Base-by-base conservation (phyloP, 2,113 vertebrate genomes). In the Uria lomvia region DNA sequence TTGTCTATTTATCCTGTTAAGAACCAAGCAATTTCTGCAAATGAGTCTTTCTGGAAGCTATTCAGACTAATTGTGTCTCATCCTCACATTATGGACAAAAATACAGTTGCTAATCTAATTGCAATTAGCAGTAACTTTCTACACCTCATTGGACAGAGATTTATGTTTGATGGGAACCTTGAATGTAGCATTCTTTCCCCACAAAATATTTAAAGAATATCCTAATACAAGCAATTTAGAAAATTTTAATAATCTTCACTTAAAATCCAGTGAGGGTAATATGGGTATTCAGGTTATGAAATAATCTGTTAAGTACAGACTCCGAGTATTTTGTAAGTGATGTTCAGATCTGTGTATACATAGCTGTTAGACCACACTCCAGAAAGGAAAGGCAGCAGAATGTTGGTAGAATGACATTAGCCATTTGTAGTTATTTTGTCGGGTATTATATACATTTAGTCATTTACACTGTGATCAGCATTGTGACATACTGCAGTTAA, bases 111-210 rank as follows among this genome's bases (percentile, higher is more conserved):
- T 96, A 95, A 97, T 94, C 87, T 96, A 95, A 95, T 72, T 96
- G 83, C 84, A 97, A 96, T 98, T 96, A 98, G 71, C 94, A 95
- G 77, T 92, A 96, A 91, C 87, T 96, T 96, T 98, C 96, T 91
- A 93, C 80, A 96, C 75, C 38, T 66, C 58, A 49, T 82, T 96
- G 81, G 88, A 79, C 78, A 88, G 92, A 97, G 81, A 95, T 94
- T 96, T 97, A 67, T 96, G 50, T 95, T 96, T 94, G 88, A 86
- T 96, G 84, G 72, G 65, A 84, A 94, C 52, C 58, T 86, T 96
- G 63, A 90, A 83, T 47, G 38, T 83, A 84, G 24, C 66, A 71
- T 95, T 88, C 62, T 92, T 94, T 97, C 76, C 56, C 53, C 79
- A 77, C 87, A 65, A 96, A 95, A 84, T 94, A 91, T 58, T 97